phyloP scores from a whole-genome alignment of 2,888 invertebrate genomes.

The Pristionchus entomophagus region DNA sequence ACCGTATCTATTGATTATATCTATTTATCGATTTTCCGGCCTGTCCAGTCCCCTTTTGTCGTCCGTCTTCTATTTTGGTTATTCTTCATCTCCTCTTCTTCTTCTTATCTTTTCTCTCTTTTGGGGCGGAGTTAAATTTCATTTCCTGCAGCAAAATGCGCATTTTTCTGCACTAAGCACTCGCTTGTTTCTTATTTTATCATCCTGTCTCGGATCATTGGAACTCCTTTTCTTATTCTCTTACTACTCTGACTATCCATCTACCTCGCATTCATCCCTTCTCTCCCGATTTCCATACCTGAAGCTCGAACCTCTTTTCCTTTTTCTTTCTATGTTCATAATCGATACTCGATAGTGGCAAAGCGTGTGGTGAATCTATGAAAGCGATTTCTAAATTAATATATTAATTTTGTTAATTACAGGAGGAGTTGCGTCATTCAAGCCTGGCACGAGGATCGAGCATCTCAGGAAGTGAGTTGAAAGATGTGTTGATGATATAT shows the following conservation, averaged over 20 bases:
- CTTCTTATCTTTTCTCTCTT: neutral
- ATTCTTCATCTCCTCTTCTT: constrained; percentile 25
- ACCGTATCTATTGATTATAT: neutral
- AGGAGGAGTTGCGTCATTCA: constrained; percentile 76
- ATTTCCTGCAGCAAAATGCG: neutral
- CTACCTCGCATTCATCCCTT: neutral
- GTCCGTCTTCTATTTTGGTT: neutral
- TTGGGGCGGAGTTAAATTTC: constrained; percentile 41
- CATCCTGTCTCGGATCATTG: neutral
- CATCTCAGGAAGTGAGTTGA: constrained; percentile 74
- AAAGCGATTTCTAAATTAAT: neutral
- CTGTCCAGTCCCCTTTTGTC: constrained; percentile 9
- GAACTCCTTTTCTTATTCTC: neutral
- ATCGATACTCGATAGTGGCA: neutral
- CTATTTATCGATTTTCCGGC: neutral
- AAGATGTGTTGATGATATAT: neutral
- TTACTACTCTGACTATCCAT: neutral
- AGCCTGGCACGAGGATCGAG: constrained; percentile 73
- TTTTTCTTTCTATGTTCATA: neutral
- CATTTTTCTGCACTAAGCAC: neutral
- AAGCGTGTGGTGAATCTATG: constrained; percentile 36
- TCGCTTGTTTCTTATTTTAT: neutral
- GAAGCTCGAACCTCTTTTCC: neutral
- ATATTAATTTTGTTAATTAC: constrained; percentile 14
- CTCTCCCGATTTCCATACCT: neutral